These are phyloP conservation scores for Ptyas mucosa DNA, from an alignment of 2,113 vertebrate genomes.

Conservation along the genomic window DNA sequence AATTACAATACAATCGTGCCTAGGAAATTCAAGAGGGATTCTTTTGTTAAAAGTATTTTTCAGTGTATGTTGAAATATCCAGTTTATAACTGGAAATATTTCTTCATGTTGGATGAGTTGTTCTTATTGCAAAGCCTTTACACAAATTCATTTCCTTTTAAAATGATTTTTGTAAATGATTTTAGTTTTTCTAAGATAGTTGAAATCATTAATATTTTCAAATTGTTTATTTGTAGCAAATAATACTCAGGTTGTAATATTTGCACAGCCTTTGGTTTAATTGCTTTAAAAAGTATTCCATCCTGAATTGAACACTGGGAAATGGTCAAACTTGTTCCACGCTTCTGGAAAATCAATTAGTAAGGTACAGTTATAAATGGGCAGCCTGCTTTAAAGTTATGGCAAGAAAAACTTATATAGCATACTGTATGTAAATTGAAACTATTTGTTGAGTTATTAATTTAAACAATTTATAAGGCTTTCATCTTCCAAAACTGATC, in stretches of 20 bases:
- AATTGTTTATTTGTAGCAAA: background rate
- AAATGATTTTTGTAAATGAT: background rate
- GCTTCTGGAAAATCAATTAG: background rate
- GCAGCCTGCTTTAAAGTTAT: background rate
- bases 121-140: background rate
- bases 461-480: background rate
- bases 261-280: background rate
- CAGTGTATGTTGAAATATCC: background rate
- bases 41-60: background rate
- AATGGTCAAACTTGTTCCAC: background rate
- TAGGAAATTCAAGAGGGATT: background rate
- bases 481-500: background rate
- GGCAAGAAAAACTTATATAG: background rate
- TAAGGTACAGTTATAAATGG: background rate
- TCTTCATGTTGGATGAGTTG: background rate
- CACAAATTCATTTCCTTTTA: background rate
- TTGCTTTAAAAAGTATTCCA: background rate
- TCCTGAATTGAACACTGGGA: background rate
- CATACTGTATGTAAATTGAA: background rate
- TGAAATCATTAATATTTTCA: background rate
- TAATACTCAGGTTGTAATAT: background rate
- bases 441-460: background rate
- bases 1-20: background rate
- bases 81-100: background rate
- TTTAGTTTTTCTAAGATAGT: background rate